Conservation (phyloP, 2,113 vertebrate genomes). For the Lepisosteus oculatus region DNA sequence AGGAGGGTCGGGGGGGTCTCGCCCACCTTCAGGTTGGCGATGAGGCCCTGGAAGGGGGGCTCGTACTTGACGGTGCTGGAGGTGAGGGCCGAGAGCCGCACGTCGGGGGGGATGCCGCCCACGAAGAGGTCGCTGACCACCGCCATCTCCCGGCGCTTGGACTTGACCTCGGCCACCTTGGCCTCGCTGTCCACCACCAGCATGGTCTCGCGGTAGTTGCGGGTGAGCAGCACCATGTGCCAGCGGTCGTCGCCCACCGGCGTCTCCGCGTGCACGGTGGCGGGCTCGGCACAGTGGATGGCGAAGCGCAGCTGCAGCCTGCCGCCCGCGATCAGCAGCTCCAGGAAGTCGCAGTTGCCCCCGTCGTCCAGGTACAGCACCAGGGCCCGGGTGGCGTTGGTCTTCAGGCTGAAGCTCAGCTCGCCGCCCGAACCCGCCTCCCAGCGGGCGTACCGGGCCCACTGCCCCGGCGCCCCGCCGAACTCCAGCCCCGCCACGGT, state of each 20-base stretch:
- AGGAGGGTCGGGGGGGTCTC: constrained; percentile 74
- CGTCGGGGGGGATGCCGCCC: constrained; percentile 85
- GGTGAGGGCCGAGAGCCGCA: constrained; percentile 87
- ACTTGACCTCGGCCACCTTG: constrained; percentile 78
- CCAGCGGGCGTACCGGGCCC: constrained; percentile 88
- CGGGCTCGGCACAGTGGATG: constrained; percentile 86
- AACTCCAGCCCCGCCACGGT: constrained; percentile 74
- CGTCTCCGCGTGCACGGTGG: constrained; percentile 75
- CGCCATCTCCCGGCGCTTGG: constrained; percentile 84
- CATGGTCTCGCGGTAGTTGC: constrained; percentile 74
- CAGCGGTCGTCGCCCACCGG: constrained; percentile 79
- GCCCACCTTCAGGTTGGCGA: constrained; percentile 82
- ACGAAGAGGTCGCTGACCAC: constrained; percentile 88
- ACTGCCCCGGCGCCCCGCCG: constrained; percentile 84
- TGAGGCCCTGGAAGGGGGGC: constrained; percentile 79
- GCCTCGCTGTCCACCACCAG: constrained; percentile 83
- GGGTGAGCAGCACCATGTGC: constrained; percentile 80
- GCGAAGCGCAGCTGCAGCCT: constrained; percentile 83
- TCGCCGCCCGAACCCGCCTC: constrained; percentile 76
- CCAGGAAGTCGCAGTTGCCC: constrained; percentile 92
- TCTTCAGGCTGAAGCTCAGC: constrained; percentile 86
- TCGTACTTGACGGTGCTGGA: constrained; percentile 94
- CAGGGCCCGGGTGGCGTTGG: constrained; percentile 79
- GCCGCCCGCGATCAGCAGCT: constrained; percentile 79
- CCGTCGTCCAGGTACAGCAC: constrained; percentile 90